Conservation (phyloP, 2,888 invertebrate genomes). For the Leistus spinibarbis region DNA sequence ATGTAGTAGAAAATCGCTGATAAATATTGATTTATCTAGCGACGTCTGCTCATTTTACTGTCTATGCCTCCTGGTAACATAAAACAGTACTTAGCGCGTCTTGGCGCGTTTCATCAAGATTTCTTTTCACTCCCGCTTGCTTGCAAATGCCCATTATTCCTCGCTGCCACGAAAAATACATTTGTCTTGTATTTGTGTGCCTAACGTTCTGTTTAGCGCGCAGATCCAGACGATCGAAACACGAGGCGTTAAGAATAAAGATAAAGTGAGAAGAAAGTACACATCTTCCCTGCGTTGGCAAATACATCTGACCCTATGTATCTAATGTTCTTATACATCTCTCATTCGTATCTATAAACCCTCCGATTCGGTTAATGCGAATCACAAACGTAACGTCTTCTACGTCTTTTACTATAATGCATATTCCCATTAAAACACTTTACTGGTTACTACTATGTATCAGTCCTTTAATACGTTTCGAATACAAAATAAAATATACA, state of each 20-base stretch:
- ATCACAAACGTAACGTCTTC: background rate
- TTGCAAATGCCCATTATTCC: conserved; percentile 26
- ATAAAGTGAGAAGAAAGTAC: background rate
- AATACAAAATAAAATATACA: no score
- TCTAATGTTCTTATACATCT: background rate
- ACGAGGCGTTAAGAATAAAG: background rate
- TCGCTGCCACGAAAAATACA: conserved; percentile 30
- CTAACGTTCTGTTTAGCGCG: conserved; percentile 12
- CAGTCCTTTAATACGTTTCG: no score
- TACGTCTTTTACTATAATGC: no score
- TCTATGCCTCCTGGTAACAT: conserved; percentile 9
- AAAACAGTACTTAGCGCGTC: conserved; percentile 27
- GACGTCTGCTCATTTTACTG: background rate
- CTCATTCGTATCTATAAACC: background rate
- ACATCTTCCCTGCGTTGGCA: background rate
- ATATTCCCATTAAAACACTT: background rate
- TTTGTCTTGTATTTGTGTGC: conserved; percentile 29
- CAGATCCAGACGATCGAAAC: background rate
- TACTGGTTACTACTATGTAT: no score
- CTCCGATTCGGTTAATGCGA: no score
- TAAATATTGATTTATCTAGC: conserved; percentile 22
- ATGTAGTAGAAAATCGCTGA: conserved; percentile 7
- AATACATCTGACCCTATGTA: background rate
- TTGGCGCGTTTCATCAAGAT: background rate
- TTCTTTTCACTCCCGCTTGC: conserved; percentile 13